Base-by-base conservation (phyloP, 2,113 vertebrate species). In the Typhlomys cinereus region DNA sequence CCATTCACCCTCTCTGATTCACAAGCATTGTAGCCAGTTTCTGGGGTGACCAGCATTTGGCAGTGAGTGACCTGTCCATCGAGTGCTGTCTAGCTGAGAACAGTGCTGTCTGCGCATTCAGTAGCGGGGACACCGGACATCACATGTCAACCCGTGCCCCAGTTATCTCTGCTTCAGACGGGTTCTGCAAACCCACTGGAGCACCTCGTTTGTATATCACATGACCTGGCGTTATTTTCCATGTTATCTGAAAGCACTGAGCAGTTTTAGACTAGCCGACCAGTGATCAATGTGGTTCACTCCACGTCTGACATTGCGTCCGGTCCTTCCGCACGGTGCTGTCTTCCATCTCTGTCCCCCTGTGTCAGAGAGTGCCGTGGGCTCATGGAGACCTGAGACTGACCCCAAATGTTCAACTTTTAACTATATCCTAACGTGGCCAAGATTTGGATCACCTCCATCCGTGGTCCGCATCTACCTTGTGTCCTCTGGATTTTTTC, bases 1-100 rank as follows among this genome's bases (percentile, higher is more conserved):
- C 13, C 5, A 34, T 10, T 17, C 13, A 10, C 21, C 87, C 85
- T 85, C 96, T 91, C 95, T 96, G 91, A 95, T 94, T 94, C 74
- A 90, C 61, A 76, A 23, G 27, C 66, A 41, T 92, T 86, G 97
- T 97, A 97, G 96, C 87, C 97, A 97, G 92, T 96, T 97, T 97
- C 97, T 95, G 95, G 97, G 95, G 95, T 90, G 91, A 75, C 85
- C n/a, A 0, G 25, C 90, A 85, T 90, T 94, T 96, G 95, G 50
- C 46, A 2, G 34, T 92, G 44, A 80, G 62, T 57, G 44, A 83
- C 31, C 84, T 79, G 17, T 87, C 46, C 73, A 46, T 39, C 18
- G 57, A 0, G 2, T 44, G 92, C 74, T 96, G 85, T 81, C 90
- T 81, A 70, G 90, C 96, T 89, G 1, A 73, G 64, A 71, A 67